A percentile compares a stretch with the other conserved stretches of the same genome.
phyloP scores from a whole-genome alignment of 1,140 invertebrate species.

The Pseudomyrmex sp. region DNA sequence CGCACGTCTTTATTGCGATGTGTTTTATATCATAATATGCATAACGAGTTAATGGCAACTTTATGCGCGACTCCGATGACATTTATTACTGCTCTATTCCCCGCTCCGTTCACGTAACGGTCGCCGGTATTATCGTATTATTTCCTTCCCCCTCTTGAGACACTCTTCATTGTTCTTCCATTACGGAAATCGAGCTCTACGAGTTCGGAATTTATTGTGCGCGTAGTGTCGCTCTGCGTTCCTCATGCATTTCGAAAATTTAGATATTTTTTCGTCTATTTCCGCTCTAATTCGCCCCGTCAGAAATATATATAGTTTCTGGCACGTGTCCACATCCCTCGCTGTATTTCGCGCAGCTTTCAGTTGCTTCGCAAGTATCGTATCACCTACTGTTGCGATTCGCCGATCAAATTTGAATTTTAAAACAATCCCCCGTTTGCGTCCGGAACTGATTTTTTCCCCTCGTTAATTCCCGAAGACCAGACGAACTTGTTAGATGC shows the following conservation, averaged over 20 bases:
- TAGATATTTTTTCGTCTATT: slow-evolving; percentile 70
- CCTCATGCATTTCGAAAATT: slow-evolving; percentile 67
- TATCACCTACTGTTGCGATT: slow-evolving; percentile 55
- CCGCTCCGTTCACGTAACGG: slow-evolving; percentile 16
- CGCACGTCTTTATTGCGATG: slow-evolving; percentile 42
- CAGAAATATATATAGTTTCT: slow-evolving; percentile 60
- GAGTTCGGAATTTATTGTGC: slow-evolving; percentile 43
- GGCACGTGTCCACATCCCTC: slow-evolving; percentile 66
- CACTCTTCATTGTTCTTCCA: slow-evolving; percentile 55
- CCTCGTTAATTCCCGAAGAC: background rate
- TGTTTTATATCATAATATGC: slow-evolving; percentile 51
- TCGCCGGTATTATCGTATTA: slow-evolving; percentile 30
- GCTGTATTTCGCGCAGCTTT: slow-evolving; percentile 59
- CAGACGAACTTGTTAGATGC: too few species aligned
- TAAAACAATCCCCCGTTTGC: slow-evolving; percentile 59
- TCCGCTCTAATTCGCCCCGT: slow-evolving; percentile 62
- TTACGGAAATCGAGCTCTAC: slow-evolving; percentile 44
- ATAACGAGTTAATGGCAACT: slow-evolving; percentile 44
- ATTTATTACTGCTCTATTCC: slow-evolving; percentile 58
- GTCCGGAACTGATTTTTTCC: background rate
- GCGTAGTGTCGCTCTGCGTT: background rate
- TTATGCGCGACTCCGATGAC: slow-evolving; percentile 61
- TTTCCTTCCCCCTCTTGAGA: background rate
- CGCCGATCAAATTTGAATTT: slow-evolving; percentile 69
- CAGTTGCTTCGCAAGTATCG: slow-evolving; percentile 41